Evolutionary conservation across 2,888 invertebrate genomes (phyloP).

Genomic region (Diarsia rubi): DNA sequence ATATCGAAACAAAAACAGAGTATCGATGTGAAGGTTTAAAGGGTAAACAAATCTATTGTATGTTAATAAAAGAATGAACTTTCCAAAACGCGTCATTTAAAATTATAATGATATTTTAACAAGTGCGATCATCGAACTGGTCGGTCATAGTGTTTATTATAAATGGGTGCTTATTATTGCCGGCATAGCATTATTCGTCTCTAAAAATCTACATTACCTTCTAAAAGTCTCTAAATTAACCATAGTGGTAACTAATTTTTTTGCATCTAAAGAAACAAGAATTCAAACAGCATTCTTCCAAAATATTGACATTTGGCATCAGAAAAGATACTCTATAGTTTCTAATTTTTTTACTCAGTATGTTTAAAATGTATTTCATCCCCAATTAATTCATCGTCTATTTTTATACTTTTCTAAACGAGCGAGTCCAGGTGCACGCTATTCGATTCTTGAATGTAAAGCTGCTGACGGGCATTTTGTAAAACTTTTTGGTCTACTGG

Average conservation of each 20-base stretch:
- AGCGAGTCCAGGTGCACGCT: not conserved
- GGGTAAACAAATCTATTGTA: conserved; percentile 59
- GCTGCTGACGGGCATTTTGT: not conserved
- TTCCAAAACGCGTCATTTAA: conserved; percentile 33
- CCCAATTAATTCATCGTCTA: no score
- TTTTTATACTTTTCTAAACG: not conserved
- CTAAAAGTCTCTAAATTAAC: no score
- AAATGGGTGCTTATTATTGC: no score
- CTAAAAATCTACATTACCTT: no score
- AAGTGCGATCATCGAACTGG: not conserved
- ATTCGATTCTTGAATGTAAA: conserved; percentile 4
- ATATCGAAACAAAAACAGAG: conserved; percentile 30
- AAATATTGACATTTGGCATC: no score
- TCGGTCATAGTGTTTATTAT: not conserved
- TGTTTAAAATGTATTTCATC: no score
- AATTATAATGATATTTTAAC: conserved; percentile 38
- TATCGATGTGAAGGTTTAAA: conserved; percentile 38
- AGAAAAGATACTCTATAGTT: no score
- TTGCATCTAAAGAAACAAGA: no score
- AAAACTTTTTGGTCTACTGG: not conserved
- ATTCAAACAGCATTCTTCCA: no score
- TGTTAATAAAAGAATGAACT: conserved; percentile 55
- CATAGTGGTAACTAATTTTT: no score
- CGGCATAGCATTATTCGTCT: no score
- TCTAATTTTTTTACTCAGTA: no score